phyloP scores from a whole-genome alignment of 1,140 invertebrate genomes.

The Bombus consobrinus region DNA sequence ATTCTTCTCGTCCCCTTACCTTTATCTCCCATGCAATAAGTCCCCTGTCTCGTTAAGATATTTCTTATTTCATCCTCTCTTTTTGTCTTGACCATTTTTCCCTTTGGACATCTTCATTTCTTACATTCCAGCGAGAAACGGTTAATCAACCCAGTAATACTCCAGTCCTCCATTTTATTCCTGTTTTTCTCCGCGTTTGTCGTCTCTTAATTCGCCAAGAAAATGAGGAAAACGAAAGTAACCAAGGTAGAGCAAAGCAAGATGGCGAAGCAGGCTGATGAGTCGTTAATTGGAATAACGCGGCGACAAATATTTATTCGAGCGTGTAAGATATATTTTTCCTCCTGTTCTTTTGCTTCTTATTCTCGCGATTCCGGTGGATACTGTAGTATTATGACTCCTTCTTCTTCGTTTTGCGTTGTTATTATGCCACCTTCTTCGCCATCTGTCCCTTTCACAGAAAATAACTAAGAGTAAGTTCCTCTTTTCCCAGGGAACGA shows the following conservation, averaged over 20 bases:
- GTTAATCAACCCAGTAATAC: neutral
- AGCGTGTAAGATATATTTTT: neutral
- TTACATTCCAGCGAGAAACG: neutral
- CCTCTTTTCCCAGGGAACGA: too few relatives aligned
- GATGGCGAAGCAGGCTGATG: neutral
- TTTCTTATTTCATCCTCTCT: neutral
- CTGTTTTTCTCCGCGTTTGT: neutral
- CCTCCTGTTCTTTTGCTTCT: too few relatives aligned
- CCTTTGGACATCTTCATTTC: neutral
- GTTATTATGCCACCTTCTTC: neutral
- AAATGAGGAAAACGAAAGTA: neutral
- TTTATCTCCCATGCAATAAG: neutral
- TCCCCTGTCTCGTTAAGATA: neutral
- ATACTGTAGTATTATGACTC: too few relatives aligned
- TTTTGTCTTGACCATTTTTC: neutral
- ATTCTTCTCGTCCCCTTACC: neutral
- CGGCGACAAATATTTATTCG: constrained; percentile 17
- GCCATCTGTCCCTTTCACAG: neutral
- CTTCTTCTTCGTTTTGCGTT: neutral
- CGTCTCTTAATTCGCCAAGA: neutral
- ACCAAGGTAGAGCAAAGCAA: neutral
- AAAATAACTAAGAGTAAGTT: neutral
- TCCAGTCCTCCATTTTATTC: neutral
- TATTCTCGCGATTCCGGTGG: neutral
- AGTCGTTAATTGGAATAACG: constrained; percentile 1